Conservation (phyloP, 2,113 vertebrate genomes). For the Anser cygnoides region DNA sequence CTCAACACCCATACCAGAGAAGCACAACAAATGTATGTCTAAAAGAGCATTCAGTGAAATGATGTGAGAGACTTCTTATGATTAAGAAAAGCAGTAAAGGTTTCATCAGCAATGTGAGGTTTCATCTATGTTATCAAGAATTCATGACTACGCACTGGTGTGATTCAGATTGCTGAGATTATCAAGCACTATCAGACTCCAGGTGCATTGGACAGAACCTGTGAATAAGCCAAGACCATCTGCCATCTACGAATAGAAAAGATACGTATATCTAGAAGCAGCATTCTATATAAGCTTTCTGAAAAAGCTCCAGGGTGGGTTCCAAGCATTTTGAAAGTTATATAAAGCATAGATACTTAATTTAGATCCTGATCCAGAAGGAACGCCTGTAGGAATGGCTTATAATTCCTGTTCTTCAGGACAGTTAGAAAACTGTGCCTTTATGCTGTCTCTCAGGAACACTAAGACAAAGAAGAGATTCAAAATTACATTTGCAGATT, state of each 20-base stretch:
- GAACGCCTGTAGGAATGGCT: not conserved
- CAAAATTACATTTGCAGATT: not conserved
- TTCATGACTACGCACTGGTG: not conserved
- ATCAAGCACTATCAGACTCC: not conserved
- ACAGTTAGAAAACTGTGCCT: not conserved
- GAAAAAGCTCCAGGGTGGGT: not conserved
- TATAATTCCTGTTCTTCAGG: not conserved
- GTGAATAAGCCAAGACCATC: not conserved
- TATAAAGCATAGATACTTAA: not conserved
- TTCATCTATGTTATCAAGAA: not conserved
- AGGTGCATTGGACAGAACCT: not conserved
- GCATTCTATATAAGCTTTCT: not conserved
- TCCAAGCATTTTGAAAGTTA: not conserved
- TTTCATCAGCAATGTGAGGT: not conserved
- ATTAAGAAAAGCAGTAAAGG: not conserved
- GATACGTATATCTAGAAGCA: not conserved
- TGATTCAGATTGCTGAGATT: not conserved
- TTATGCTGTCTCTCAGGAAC: not conserved
- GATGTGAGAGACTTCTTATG: not conserved
- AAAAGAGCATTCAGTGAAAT: not conserved
- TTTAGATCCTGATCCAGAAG: not conserved
- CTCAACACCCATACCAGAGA: not conserved
- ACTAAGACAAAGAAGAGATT: not conserved
- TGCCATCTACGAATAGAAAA: not conserved
- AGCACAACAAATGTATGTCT: not conserved